Base-by-base conservation (phyloP, 2,113 vertebrate genomes). In the Etia nguti region DNA sequence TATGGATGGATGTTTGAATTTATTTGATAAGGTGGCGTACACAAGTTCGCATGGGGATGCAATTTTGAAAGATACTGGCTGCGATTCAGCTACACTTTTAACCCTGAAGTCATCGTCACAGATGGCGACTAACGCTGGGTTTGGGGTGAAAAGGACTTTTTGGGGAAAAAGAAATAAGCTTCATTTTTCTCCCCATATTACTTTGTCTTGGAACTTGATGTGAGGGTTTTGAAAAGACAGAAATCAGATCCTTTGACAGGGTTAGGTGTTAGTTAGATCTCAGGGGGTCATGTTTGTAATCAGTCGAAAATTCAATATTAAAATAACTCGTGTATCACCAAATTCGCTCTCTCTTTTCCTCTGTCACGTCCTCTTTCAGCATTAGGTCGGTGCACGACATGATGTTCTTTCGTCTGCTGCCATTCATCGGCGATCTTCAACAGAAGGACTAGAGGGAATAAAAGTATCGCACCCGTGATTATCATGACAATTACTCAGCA, bases 1-100 rank as follows among this genome's bases (percentile, higher is more conserved):
- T 46, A 65, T 75, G 18, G 85, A 38, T 50, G 43, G 52, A 86
- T 62, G 81, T 80, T 89, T 86, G 80, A 54, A 86, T 79, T 75
- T 79, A 29, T 70, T n/a, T 81, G 46, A 16, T 41, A 50, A 52
- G 31, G 22, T 31, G 48, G 29, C 9, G 56, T 16, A 34, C 73
- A 10, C 43, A 9, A 24, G 20, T 80, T 41, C 24, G 50, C 83
- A 62, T 20, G 8, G 29, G 43, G 41, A 50, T 24, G 38, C 52
- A 31, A 18, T 77, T 77, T 77, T 48, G 20, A 68, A 54, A 54
- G 62, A 18, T 70, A 3, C n/a, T 8, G 22, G 36, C 54, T 38
- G 0, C 8, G 52, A 16, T 52, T 80, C 52, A 22, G 31, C 77
- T 43, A 10, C 2, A 0, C 10, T n/a, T 79, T 38, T 56, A 36